Conservation (phyloP, 2,113 vertebrate species). For the Canis aureus region DNA sequence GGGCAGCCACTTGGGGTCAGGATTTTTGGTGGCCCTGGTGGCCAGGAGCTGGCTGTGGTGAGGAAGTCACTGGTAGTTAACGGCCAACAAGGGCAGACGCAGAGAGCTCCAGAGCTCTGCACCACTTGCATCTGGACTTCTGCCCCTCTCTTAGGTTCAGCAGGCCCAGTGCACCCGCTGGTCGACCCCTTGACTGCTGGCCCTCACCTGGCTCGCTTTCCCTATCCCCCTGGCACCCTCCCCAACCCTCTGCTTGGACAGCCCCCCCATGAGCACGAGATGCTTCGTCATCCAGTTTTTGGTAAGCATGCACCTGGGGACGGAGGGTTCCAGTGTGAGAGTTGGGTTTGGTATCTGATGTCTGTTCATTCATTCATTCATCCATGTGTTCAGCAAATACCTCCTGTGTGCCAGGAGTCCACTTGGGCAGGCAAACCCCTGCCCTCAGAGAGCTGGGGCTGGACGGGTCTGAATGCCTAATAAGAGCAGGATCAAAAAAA, state of each 20-base stretch:
- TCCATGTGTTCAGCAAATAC: no score
- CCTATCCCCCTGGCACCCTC: conserved; percentile 96
- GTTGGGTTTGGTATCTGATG: accelerated
- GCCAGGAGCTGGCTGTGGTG: neutral
- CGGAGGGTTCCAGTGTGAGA: accelerated
- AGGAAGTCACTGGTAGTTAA: accelerated
- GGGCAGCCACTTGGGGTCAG: neutral
- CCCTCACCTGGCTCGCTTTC: conserved; percentile 97
- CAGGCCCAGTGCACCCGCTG: conserved; percentile 94
- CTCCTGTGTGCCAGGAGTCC: neutral
- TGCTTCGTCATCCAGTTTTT: conserved; percentile 98
- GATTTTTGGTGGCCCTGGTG: neutral
- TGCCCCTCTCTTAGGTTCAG: conserved; percentile 89
- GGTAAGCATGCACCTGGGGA: conserved; percentile 87
- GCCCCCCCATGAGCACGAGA: conserved; percentile 98
- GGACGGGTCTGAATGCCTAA: accelerated
- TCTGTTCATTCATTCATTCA: accelerated
- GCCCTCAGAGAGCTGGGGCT: neutral
- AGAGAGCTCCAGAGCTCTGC: neutral
- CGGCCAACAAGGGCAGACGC: neutral
- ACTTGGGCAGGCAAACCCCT: neutral
- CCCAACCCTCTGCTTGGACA: conserved; percentile 96
- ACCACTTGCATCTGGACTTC: neutral
- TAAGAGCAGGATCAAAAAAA: neutral
- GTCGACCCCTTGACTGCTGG: conserved; percentile 94